A percentile compares a stretch with the other conserved stretches of the same genome.
Conservation (phyloP, 2,113 vertebrate genomes). For the Eulemur rufifrons region DNA sequence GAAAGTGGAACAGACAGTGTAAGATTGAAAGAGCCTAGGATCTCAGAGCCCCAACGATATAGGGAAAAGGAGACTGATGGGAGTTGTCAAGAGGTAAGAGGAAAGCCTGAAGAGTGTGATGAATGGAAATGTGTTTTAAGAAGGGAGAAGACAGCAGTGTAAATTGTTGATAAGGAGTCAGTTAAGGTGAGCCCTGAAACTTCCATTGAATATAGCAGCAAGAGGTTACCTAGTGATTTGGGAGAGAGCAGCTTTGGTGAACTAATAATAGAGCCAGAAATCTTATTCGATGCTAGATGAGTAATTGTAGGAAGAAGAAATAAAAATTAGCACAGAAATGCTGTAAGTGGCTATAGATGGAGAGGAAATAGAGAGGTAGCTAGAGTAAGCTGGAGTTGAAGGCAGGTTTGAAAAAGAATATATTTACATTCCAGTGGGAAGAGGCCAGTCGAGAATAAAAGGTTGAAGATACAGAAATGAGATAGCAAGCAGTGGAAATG, state of each 20-base stretch:
- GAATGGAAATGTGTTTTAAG: neutral
- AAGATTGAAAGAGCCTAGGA: neutral
- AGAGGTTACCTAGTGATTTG: neutral
- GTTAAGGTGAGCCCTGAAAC: neutral
- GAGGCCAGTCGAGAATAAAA: neutral
- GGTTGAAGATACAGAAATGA: neutral
- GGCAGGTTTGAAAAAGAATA: neutral
- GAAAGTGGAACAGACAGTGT: neutral
- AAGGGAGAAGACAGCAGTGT: neutral
- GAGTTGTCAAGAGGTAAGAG: neutral
- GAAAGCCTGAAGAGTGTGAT: neutral
- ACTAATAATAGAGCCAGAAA: neutral
- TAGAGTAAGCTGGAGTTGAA: neutral
- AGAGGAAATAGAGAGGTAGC: neutral
- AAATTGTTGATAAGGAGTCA: neutral
- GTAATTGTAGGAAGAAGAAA: neutral
- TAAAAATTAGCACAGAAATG: neutral
- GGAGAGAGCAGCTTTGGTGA: neutral
- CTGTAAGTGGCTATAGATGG: neutral
- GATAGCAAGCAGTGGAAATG: neutral
- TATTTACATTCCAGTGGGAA: neutral
- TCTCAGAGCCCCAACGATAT: neutral
- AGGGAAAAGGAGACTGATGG: neutral
- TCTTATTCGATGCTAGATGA: neutral
- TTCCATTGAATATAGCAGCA: neutral